These are phyloP conservation scores for Talpa occidentalis DNA, from an alignment of 2,113 vertebrate genomes.

Conservation along the genomic window DNA sequence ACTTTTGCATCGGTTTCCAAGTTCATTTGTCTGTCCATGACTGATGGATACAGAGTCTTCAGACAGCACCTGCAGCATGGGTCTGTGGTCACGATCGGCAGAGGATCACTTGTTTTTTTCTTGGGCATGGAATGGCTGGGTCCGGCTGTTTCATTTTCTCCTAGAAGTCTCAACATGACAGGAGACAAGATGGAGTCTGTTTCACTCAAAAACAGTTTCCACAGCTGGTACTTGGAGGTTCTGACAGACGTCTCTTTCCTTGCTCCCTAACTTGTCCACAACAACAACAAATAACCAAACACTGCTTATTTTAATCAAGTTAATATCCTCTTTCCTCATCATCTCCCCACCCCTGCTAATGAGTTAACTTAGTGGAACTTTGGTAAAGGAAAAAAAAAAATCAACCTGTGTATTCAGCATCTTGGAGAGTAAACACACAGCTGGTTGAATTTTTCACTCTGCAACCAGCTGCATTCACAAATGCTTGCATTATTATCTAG, in stretches of 20 bases:
- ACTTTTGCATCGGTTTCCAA: not conserved
- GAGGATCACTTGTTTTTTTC: not conserved
- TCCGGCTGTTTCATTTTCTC: not conserved
- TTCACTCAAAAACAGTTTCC: not conserved
- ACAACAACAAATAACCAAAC: not conserved
- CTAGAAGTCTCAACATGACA: not conserved
- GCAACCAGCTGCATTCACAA: not conserved
- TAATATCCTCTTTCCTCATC: not conserved
- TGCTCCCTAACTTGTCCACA: not conserved
- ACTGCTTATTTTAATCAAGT: slow-evolving; percentile 40
- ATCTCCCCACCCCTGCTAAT: slow-evolving; percentile 1
- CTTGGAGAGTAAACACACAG: slow-evolving; percentile 15
- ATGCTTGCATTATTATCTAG: slow-evolving; percentile 12
- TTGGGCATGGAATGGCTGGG: not conserved
- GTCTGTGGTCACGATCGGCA: not conserved
- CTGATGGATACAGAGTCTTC: not conserved
- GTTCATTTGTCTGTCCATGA: not conserved
- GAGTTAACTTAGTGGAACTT: slow-evolving; percentile 41
- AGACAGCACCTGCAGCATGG: not conserved
- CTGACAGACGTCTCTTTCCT: not conserved
- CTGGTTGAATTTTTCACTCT: slow-evolving; percentile 23
- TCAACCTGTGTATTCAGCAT: not conserved
- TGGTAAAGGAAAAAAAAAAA: slow-evolving; percentile 40
- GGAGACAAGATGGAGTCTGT: not conserved
- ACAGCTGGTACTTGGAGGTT: slow-evolving; percentile 14